These are phyloP conservation scores for Teinopalpus imperialis DNA, from an alignment of 2,888 invertebrate genomes.

Conservation along the genomic window DNA sequence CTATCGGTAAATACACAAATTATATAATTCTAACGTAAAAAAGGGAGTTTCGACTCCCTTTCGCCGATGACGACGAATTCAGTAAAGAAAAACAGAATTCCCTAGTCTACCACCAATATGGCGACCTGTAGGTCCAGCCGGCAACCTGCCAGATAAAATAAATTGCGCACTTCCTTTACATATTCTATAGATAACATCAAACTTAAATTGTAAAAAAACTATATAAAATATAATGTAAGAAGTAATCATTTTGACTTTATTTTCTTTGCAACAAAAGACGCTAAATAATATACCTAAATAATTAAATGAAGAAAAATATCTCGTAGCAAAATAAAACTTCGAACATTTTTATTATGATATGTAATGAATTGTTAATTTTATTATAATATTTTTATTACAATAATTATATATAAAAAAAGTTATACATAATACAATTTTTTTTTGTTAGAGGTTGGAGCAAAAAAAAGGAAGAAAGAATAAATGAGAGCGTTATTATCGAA, in stretches of 20 bases:
- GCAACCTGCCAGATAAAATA: constrained; percentile 65
- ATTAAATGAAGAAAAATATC: no score
- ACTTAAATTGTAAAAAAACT: background rate
- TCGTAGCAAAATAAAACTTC: no score
- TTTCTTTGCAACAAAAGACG: no score
- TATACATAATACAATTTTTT: no score
- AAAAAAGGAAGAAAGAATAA: constrained; percentile 6
- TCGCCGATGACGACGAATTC: constrained; percentile 86
- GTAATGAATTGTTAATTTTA: no score
- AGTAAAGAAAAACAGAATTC: constrained; percentile 63
- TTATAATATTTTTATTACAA: no score
- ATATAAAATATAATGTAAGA: no score
- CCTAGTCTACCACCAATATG: constrained; percentile 85
- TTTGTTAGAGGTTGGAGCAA: background rate
- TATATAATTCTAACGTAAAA: constrained; percentile 59
- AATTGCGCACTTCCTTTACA: constrained; percentile 67
- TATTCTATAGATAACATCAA: constrained; percentile 13
- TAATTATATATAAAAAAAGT: no score
- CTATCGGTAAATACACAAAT: constrained; percentile 54
- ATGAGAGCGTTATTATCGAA: no score
- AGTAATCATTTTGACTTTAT: no score
- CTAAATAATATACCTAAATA: no score
- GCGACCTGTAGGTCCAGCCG: constrained; percentile 81
- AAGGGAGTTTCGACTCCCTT: constrained; percentile 85
- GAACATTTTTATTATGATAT: no score